phyloP scores from a whole-genome alignment of 2,797 vertebrate genomes.

The Pseudopleuronectes americanus region DNA sequence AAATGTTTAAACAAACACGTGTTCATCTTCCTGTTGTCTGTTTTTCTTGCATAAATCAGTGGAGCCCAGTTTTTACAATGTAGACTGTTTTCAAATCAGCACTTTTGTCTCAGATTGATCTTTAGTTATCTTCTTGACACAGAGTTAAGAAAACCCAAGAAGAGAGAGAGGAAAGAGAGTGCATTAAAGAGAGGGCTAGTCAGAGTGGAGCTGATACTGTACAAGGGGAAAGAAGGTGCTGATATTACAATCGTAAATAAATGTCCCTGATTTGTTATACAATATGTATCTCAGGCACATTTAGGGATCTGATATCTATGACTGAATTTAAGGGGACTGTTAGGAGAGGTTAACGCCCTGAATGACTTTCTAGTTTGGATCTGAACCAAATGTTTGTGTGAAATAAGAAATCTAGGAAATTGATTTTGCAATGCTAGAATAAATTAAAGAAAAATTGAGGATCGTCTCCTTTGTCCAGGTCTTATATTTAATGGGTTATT shows the following conservation, averaged over 20 bases:
- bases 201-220: no score
- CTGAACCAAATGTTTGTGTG: no score
- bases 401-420: no score
- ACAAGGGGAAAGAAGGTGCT: no score
- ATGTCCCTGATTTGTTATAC: neutral
- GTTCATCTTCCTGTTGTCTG: slow-evolving; percentile 32
- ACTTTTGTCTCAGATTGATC: neutral
- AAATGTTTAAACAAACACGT: slow-evolving; percentile 78
- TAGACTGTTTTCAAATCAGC: neutral
- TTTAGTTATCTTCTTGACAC: neutral
- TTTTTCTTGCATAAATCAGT: slow-evolving; percentile 5
- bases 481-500: no score
- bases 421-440: no score
- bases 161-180: neutral
- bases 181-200: neutral
- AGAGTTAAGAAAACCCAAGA: neutral
- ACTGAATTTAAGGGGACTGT: no score
- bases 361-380: no score
- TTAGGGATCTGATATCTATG: no score
- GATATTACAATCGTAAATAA: neutral
- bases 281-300: neutral
- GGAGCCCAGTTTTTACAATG: neutral
- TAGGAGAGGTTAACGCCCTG: no score
- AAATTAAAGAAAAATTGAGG: no score
- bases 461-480: no score